Evolutionary conservation across 1,140 invertebrate species (phyloP).

Genomic region (Drosophila hydei): DNA sequence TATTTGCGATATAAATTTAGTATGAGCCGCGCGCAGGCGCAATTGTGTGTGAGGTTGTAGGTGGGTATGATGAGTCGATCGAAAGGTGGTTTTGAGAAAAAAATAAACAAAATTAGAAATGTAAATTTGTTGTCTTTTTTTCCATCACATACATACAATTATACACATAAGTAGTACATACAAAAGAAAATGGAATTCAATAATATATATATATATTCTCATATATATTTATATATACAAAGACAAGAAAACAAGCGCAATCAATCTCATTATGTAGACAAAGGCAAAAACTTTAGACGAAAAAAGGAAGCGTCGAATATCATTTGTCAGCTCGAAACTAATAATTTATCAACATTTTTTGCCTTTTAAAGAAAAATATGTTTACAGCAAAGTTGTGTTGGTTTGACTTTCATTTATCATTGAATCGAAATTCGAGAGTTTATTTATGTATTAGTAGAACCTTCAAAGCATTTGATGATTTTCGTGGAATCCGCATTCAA

Average conservation of each 20-base stretch:
- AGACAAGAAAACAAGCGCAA: constrained; percentile 35
- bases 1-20: constrained; percentile 23
- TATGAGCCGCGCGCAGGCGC: constrained; percentile 44
- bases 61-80: constrained; percentile 79
- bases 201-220: not conserved
- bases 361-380: constrained; percentile 1
- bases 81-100: constrained; percentile 70
- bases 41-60: constrained; percentile 67
- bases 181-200: constrained; percentile 22
- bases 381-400: constrained; percentile 10
- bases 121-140: constrained; percentile 57
- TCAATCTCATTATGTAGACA: constrained; percentile 25
- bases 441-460: constrained; percentile 31
- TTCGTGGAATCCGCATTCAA: constrained; percentile 61
- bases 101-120: constrained; percentile 70
- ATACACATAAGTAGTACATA: constrained; percentile 24
- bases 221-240: constrained; percentile 1
- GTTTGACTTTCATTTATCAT: not conserved
- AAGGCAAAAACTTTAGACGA: constrained; percentile 30
- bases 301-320: constrained; percentile 67
- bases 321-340: constrained; percentile 36
- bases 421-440: constrained; percentile 23
- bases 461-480: constrained; percentile 76
- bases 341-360: constrained; percentile 24
- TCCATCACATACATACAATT: constrained; percentile 15